Base-by-base conservation (phyloP, 1,140 invertebrate genomes). In the Drosophila trapezifrons region DNA sequence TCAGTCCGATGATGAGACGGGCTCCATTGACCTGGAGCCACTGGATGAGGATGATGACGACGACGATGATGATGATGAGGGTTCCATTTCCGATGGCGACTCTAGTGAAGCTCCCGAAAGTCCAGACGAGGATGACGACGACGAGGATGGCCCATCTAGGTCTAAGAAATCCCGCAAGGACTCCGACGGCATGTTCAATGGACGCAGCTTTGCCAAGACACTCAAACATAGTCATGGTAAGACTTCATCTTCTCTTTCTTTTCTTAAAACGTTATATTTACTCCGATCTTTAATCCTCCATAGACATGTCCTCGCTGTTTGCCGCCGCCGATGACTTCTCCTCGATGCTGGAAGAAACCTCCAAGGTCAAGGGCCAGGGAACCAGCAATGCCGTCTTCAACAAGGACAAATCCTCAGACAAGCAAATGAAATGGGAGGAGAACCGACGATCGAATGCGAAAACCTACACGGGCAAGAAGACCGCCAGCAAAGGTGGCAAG, bases 281-380 rank as follows among this genome's bases (percentile, higher is more conserved):
- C 25, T 59, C 17, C 25, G 0, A 32, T 60, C 1, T 60, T 43
- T 66, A 27, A 35, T 56, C 38, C 7, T 38, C 56, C 42, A 10
- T 40, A 93, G 92, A 92, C 64, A 89, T 94, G 52, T 93, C 93
- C 4, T 94, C 93, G 1, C 73, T 95, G 29, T 96, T 96, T 86
- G 94, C 95, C n/a, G 95, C 95, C 1, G 95, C 95, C 0, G 95
- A 96, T 92, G 94, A 96, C 84, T 96, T 96, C 84, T 94, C 95
- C 1, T 95, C 95, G 20, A 93, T 96, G 76, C 78, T 96, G 38
- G 95, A 96, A 89, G 94, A 95, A 66, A 94, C 95, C 27, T 94
- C 94, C 3, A 92, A 93, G 43, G 93, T 93, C 2, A 94, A 94
- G 60, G 95, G 94, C 66, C 93, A 94, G 52, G 95, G 95, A 15